Conservation (phyloP, 2,888 invertebrate genomes). For the Mythimna lalbum region DNA sequence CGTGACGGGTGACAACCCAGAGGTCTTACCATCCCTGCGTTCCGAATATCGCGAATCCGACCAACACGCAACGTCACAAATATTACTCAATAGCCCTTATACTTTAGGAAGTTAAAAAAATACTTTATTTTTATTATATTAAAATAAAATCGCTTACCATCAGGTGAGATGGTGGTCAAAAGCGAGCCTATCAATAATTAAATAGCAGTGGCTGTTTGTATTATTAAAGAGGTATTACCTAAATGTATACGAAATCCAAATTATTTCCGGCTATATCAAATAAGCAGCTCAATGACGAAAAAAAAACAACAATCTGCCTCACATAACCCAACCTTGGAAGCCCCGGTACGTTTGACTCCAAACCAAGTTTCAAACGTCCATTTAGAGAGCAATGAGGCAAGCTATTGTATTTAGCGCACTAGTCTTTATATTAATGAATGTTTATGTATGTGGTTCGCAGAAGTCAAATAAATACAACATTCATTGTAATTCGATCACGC, state of each 20-base stretch:
- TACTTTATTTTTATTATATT: too few relatives aligned
- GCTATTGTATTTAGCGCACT: constrained; percentile 42
- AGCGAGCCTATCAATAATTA: too few relatives aligned
- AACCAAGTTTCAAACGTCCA: constrained; percentile 28
- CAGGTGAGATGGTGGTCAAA: too few relatives aligned
- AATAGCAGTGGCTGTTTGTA: too few relatives aligned
- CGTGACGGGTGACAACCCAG: too few relatives aligned
- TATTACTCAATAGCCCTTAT: too few relatives aligned
- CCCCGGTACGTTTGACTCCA: constrained; percentile 13
- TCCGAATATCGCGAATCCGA: too few relatives aligned
- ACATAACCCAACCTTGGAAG: constrained; percentile 10
- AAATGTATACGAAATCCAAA: background rate
- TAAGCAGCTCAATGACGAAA: background rate
- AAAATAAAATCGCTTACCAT: too few relatives aligned
- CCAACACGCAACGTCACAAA: too few relatives aligned
- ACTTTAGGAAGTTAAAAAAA: too few relatives aligned
- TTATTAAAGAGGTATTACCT: too few relatives aligned
- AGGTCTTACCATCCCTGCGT: too few relatives aligned
- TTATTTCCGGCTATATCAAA: background rate
- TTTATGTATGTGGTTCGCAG: constrained; percentile 57
- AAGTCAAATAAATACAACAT: constrained; percentile 56
- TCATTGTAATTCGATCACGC: constrained; percentile 53
- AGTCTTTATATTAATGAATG: constrained; percentile 42
- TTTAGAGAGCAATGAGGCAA: constrained; percentile 30
- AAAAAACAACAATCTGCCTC: background rate